These are phyloP conservation scores for Gryllus longicercus DNA, from an alignment of 2,888 invertebrate genomes.

Conservation along the genomic window DNA sequence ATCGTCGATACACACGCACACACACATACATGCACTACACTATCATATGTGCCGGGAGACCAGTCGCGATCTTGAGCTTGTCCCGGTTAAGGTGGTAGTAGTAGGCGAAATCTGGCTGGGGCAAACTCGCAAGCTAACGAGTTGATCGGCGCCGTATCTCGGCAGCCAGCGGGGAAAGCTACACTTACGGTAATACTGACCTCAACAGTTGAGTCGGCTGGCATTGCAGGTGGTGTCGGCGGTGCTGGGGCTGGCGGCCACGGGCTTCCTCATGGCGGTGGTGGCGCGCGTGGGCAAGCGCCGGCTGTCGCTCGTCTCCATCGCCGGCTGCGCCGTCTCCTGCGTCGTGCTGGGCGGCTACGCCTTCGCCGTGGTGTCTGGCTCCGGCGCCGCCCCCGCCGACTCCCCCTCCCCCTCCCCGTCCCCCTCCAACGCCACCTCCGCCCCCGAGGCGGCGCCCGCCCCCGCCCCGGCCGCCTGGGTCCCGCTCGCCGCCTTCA, in stretches of 20 bases:
- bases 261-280: constrained; percentile 47
- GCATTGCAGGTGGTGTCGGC: constrained; percentile 52
- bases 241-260: constrained; percentile 49
- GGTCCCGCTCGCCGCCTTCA: constrained; percentile 49
- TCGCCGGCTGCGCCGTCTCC: constrained; percentile 49
- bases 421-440: not conserved
- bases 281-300: constrained; percentile 53
- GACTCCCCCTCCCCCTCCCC: not conserved
- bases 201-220: no score
- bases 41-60: no score
- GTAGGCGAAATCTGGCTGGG: no score
- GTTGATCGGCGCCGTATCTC: no score
- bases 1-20: no score
- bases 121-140: no score
- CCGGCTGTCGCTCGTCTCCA: constrained; percentile 49
- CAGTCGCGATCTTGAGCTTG: no score
- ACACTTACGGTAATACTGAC: no score
- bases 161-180: no score
- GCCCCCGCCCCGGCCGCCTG: constrained; percentile 29
- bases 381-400: constrained; percentile 46
- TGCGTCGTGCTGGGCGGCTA: constrained; percentile 51
- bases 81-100: no score
- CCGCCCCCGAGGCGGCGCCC: not conserved
- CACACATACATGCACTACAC: no score
- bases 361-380: constrained; percentile 41